phyloP scores from a whole-genome alignment of 2,113 vertebrate species.

The Rhinoderma darwinii region DNA sequence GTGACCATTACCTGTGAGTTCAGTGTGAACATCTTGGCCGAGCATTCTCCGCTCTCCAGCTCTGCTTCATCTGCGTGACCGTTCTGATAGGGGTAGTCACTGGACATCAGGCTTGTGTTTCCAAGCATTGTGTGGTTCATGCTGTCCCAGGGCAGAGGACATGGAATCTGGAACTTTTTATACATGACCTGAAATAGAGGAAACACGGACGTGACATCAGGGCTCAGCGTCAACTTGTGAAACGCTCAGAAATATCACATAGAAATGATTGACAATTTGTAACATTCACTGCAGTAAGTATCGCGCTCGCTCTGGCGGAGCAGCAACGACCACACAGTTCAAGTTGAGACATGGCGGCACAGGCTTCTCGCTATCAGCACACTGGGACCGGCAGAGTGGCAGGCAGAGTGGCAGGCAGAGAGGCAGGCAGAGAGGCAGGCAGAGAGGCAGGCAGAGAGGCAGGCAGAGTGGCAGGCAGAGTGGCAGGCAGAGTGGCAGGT shows the following conservation, averaged over 20 bases:
- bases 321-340: neutral
- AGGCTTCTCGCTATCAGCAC: too few species aligned
- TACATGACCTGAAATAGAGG: constrained; percentile 85
- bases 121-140: constrained; percentile 72
- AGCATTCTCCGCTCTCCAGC: constrained; percentile 67
- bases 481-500: neutral
- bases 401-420: neutral
- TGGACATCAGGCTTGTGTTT: constrained; percentile 67
- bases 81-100: constrained; percentile 69
- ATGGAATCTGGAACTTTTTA: constrained; percentile 93
- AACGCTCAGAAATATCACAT: too few species aligned
- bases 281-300: neutral
- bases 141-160: constrained; percentile 78
- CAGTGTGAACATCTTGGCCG: constrained; percentile 84
- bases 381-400: neutral
- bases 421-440: neutral
- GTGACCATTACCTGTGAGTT: constrained; percentile 87
- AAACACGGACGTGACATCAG: neutral
- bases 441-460: too few species aligned
- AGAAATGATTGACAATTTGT: neutral
- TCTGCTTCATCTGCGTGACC: constrained; percentile 66
- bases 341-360: neutral
- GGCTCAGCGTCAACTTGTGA: neutral
- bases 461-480: neutral
- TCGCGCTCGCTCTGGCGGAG: neutral